Base-by-base conservation (phyloP, 2,888 invertebrate species). In the Drosophila trichaetosa region DNA sequence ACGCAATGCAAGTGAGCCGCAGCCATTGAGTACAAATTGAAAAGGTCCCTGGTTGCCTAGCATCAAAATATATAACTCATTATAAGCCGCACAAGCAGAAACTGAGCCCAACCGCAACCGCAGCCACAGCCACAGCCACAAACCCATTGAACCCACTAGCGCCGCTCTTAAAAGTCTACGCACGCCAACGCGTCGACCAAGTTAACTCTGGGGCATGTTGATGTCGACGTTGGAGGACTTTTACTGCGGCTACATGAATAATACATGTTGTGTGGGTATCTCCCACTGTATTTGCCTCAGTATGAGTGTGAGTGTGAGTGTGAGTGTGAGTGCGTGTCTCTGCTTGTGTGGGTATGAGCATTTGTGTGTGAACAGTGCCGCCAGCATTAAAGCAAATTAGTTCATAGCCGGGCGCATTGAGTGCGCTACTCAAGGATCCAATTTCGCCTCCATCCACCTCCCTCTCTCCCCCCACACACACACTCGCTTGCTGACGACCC, bases 171-270 rank as follows among this genome's bases (percentile, higher is more conserved):
- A 87, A 89, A 84, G 85, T 84, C 87, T 87, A 89, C 85, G 83
- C 83, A 84, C 83, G 87, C 87, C 89, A 84, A 79, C 82, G 87
- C 89, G 73, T 73, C 64, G 82, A 52, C 73, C 62, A 83, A 83
- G 81, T 88, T 74, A 77, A 87, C 83, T 88, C 63, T 52, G 27
- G 80, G 87, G 69, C 86, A 85, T 65, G 69, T 69, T 73, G 82
- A 69, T 79, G 76, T 72, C 86, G 76, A 76, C 64, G 69, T 70
- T 69, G 62, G 59, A 76, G 83, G 72, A 87, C 82, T 89, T 85
- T 89, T 75, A 78, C 77, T 85, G 83, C 88, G 88, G 78, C 78
- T 72, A 69, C 76, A 87, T 85, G 86, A 89, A 85, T 85, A 85
- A 90, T 85, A 82, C 83, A 85, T 85, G 69, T 24, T 76, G 67